Evolutionary conservation across 2,113 vertebrate genomes (phyloP).

Genomic region (Saccopteryx leptura): DNA sequence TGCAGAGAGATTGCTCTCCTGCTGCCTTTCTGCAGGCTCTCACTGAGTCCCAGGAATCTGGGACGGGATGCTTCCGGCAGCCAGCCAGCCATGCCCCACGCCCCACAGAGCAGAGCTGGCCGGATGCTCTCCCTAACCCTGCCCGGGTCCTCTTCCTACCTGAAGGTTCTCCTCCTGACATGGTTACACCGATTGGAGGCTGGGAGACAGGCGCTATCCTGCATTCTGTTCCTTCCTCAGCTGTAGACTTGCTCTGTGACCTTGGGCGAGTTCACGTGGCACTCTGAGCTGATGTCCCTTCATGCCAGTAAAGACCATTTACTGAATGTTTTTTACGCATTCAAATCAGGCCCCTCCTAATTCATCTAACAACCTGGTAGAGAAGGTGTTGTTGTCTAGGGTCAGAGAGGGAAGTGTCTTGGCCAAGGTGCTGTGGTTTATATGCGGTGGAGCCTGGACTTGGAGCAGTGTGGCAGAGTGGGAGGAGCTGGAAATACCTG

Average conservation of each 20-base stretch:
- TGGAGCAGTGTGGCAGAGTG: background rate
- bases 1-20: slow-evolving; percentile 56
- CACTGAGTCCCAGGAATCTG: slow-evolving; percentile 31
- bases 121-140: background rate
- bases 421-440: background rate
- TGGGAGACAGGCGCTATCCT: background rate
- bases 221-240: too few species aligned
- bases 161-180: background rate
- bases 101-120: background rate
- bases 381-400: background rate
- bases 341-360: background rate
- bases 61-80: background rate
- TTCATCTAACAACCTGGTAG: background rate
- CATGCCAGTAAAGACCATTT: background rate
- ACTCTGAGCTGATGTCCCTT: background rate
- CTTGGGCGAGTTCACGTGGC: background rate
- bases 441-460: background rate
- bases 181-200: background rate
- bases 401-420: background rate
- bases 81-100: background rate
- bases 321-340: background rate
- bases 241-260: background rate
- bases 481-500: background rate
- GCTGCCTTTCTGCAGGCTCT: slow-evolving; percentile 67
- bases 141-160: background rate